phyloP scores from a whole-genome alignment of 2,888 invertebrate genomes.

The Brenthis ino region DNA sequence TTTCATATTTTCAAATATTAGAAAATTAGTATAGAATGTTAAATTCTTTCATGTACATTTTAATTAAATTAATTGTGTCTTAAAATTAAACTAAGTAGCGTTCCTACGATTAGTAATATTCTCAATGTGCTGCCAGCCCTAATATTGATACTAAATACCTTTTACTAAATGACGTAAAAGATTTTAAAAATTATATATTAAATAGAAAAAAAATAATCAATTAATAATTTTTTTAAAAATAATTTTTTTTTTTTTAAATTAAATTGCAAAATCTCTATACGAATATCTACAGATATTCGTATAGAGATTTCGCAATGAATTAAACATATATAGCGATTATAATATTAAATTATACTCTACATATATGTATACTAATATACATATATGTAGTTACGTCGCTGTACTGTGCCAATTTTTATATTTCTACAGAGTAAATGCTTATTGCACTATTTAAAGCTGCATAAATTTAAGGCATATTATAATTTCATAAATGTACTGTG shows the following conservation, averaged over 20 bases:
- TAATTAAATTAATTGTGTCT: background rate
- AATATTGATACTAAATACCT: background rate
- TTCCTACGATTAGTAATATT: background rate
- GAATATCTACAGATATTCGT: background rate
- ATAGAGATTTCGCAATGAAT: slow-evolving; percentile 3
- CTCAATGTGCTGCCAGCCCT: background rate
- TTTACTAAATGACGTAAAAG: background rate
- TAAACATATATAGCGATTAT: background rate
- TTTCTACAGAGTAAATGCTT: slow-evolving; percentile 2
- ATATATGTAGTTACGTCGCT: background rate
- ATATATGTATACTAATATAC: background rate
- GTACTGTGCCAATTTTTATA: slow-evolving; percentile 17
- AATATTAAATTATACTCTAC: background rate
- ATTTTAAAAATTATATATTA: background rate
- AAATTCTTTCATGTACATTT: background rate
- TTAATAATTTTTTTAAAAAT: no score
- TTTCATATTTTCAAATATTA: background rate
- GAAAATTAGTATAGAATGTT: background rate
- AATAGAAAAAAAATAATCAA: background rate
- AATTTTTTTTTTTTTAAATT: no score
- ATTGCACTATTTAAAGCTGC: slow-evolving; percentile 2
- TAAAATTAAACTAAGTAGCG: background rate
- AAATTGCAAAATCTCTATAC: no score
- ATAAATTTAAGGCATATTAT: slow-evolving; percentile 4
- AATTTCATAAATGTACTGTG: slow-evolving; percentile 17